Evolutionary conservation across 2,888 invertebrate genomes (phyloP), one percentile per base, ranked within the genome.

Genomic region (Carabus problematicus): DNA sequence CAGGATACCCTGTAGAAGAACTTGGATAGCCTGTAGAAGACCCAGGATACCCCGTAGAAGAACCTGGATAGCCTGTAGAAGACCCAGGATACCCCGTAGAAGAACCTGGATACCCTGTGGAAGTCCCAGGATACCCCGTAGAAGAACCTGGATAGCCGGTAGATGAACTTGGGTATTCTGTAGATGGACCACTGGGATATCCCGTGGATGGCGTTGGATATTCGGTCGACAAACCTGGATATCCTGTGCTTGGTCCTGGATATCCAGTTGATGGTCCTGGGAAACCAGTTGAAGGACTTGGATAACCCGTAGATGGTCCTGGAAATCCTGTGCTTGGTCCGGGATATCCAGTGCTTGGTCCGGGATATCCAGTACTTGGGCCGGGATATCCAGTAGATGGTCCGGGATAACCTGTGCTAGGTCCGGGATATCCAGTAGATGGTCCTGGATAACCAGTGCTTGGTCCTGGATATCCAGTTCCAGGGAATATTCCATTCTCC

Each of bases 31-130:
- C 67, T 8, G 67, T 71, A 43, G 69, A 56, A 45, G 12, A 47
- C 47, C 47, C 11, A 47, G 47, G 47, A 3, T 11, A 47, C 8
- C 7, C 47, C 12, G 47, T 47, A 11, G 14, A 45, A 2, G 7
- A 29, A 29, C 6, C 29, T 6, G 29, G 29, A 29, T 29, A 29
- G 2, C 29, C 29, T 29, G 29, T 29, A 29, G 56, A 54, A 55
- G 64, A 42, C 9, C 49, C 47, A 29, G 63, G 63, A 43, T 60
- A 60, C 9, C 59, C 59, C 11, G 72, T 71, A 60, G 72, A 71
- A 74, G 75, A 66, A 71, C 73, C n/a, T 72, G 78, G 78, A 12
- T 71, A 70, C 58, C 75, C 74, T 63, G 76, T 79, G 40, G 73
- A 76, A 19, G 72, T 54, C 72, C 74, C 18, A 71, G 75, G 71